Evolutionary conservation across 2,797 vertebrate species (phyloP).

Genomic region (Rhynchotus rufescens): DNA sequence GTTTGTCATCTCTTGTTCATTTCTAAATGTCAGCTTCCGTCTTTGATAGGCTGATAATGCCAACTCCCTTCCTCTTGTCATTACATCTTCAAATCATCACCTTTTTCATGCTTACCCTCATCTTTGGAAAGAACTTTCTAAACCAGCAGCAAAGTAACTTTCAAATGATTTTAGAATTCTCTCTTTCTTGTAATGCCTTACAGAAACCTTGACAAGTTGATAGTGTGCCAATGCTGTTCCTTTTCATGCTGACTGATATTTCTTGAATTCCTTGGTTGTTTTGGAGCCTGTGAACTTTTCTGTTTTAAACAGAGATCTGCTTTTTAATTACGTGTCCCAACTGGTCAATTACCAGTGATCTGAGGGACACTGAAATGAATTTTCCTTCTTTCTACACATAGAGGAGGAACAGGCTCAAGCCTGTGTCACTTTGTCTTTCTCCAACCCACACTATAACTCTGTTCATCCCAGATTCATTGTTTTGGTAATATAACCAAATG

Average conservation of each 20-base stretch:
- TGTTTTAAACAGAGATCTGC: background rate
- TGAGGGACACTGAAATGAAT: background rate
- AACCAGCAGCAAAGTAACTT: slow-evolving; percentile 56
- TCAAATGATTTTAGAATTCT: slow-evolving; percentile 27
- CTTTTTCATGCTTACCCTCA: slow-evolving; percentile 19
- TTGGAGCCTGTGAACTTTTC: slow-evolving; percentile 36
- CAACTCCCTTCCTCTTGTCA: slow-evolving; percentile 13
- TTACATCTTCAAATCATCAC: slow-evolving; percentile 24
- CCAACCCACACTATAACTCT: background rate
- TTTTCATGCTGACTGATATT: slow-evolving; percentile 47
- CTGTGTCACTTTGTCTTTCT: background rate
- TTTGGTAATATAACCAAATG: background rate
- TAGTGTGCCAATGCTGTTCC: slow-evolving; percentile 34
- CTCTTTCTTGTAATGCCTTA: slow-evolving; percentile 25
- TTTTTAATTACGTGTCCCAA: background rate
- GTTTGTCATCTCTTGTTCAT: background rate
- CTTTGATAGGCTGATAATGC: slow-evolving; percentile 19
- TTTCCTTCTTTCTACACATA: background rate
- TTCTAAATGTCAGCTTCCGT: slow-evolving; percentile 31
- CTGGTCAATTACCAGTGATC: background rate
- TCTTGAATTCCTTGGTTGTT: slow-evolving; percentile 17
- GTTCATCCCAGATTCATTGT: background rate
- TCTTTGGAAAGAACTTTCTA: slow-evolving; percentile 19
- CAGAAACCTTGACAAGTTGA: slow-evolving; percentile 48
- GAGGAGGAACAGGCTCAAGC: background rate